phyloP scores from a whole-genome alignment of 2,888 invertebrate genomes.

The Plagodis dolabraria region DNA sequence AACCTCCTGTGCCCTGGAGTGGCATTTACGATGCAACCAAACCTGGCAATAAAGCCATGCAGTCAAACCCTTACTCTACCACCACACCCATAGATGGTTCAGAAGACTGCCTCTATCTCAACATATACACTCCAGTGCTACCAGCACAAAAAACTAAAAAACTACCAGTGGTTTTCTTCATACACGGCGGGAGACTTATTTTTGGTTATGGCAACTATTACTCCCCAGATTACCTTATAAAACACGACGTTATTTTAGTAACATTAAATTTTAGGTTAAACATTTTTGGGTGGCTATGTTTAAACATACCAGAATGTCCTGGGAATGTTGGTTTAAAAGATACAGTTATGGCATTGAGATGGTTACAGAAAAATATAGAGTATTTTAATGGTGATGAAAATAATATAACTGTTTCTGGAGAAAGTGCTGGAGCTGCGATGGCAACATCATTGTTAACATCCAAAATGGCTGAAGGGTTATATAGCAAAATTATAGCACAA shows the following conservation, averaged over 20 bases:
- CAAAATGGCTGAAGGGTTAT: conserved; percentile 61
- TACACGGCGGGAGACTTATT: conserved; percentile 84
- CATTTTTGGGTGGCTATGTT: conserved; percentile 67
- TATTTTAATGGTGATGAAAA: conserved; percentile 63
- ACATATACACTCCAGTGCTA: conserved; percentile 87
- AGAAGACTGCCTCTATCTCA: conserved; percentile 89
- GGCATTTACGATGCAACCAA: conserved; percentile 67
- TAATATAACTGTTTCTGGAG: conserved; percentile 69
- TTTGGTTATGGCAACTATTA: conserved; percentile 82
- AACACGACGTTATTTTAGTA: conserved; percentile 66
- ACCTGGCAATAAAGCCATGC: conserved; percentile 72
- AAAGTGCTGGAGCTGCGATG: conserved; percentile 68
- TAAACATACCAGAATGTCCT: conserved; percentile 67
- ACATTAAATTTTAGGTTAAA: conserved; percentile 71
- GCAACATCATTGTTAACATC: conserved; percentile 57
- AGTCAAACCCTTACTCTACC: conserved; percentile 69
- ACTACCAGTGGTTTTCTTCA: conserved; percentile 82
- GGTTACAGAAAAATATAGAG: conserved; percentile 67
- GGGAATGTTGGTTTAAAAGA: conserved; percentile 75
- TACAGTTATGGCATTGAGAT: conserved; percentile 63
- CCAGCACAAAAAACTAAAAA: conserved; percentile 57
- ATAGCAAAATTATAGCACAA: conserved; percentile 63
- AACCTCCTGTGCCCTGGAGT: conserved; percentile 58
- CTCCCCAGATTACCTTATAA: conserved; percentile 66
- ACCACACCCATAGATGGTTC: conserved; percentile 71